phyloP scores from a whole-genome alignment of 2,797 vertebrate species.

The Triplophysa yarkandensis region DNA sequence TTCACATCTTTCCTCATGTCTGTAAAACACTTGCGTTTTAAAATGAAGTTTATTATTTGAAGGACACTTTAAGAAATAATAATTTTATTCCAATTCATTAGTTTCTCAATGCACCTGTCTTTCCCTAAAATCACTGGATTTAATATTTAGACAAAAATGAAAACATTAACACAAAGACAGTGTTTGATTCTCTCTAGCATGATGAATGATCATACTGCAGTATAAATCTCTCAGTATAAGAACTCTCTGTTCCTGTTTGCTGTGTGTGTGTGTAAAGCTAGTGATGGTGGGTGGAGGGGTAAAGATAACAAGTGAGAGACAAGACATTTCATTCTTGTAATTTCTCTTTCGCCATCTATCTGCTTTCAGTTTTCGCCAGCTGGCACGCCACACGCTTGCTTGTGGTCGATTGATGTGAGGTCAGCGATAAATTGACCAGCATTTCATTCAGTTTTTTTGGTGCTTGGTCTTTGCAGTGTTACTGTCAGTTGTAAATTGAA shows the following conservation, averaged over 20 bases:
- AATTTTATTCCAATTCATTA: too few relatives aligned
- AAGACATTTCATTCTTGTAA: slow-evolving; percentile 24
- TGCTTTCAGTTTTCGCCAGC: slow-evolving; percentile 2
- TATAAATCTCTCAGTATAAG: slow-evolving; percentile 31
- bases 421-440: slow-evolving; percentile 13
- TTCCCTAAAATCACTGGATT: not conserved
- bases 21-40: too few relatives aligned
- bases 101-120: too few relatives aligned
- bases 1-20: too few relatives aligned
- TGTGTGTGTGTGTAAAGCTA: slow-evolving; percentile 37
- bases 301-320: slow-evolving; percentile 28
- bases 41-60: too few relatives aligned
- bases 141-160: not conserved
- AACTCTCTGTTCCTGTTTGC: slow-evolving; percentile 49
- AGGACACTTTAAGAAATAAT: too few relatives aligned
- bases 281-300: slow-evolving; percentile 35
- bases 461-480: not conserved
- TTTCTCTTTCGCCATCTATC: slow-evolving; percentile 18
- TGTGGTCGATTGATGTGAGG: slow-evolving; percentile 28
- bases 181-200: slow-evolving; percentile 48
- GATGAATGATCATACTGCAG: slow-evolving; percentile 59
- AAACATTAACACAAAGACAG: slow-evolving; percentile 7
- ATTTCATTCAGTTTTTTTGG: slow-evolving; percentile 27
- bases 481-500: slow-evolving; percentile 17
- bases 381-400: slow-evolving; percentile 5